phyloP scores from a whole-genome alignment of 1,140 invertebrate genomes.

The Neodiprion fabricii region DNA sequence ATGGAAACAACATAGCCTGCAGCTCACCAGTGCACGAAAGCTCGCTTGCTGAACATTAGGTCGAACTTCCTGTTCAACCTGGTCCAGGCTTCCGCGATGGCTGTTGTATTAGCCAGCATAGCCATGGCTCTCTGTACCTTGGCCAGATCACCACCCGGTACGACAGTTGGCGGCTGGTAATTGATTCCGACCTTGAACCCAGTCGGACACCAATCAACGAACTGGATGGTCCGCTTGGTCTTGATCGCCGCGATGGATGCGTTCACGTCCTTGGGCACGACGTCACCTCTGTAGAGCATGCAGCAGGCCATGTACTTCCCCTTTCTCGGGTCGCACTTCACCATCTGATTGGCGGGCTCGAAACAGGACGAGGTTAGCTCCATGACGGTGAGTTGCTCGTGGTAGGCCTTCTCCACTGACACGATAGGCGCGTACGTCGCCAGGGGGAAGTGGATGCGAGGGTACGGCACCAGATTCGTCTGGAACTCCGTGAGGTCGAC shows the following conservation, averaged over 20 bases:
- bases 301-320: conserved; percentile 69
- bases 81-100: conserved; percentile 87
- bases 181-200: conserved; percentile 77
- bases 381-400: conserved; percentile 73
- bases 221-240: conserved; percentile 70
- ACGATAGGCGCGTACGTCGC: conserved; percentile 79
- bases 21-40: conserved; percentile 67
- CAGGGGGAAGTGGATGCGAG: conserved; percentile 64
- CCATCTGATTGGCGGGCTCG: conserved; percentile 76
- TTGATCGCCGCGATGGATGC: conserved; percentile 79
- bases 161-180: conserved; percentile 86
- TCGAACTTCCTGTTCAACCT: conserved; percentile 69
- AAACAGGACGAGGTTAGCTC: conserved; percentile 82
- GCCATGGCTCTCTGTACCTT: conserved; percentile 86
- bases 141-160: conserved; percentile 80
- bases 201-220: conserved; percentile 72
- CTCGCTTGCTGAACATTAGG: conserved; percentile 67
- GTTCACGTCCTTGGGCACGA: conserved; percentile 75
- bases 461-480: conserved; percentile 64
- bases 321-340: conserved; percentile 46
- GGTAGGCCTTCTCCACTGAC: conserved; percentile 72
- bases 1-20: background rate
- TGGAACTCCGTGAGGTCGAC: conserved; percentile 76
- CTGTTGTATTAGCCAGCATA: conserved; percentile 87
- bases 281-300: conserved; percentile 70